Percentiles rank a stretch among this genome's conserved stretches.
phyloP scores from a whole-genome alignment of 1,140 invertebrate genomes.

The Listronotus oregonensis region DNA sequence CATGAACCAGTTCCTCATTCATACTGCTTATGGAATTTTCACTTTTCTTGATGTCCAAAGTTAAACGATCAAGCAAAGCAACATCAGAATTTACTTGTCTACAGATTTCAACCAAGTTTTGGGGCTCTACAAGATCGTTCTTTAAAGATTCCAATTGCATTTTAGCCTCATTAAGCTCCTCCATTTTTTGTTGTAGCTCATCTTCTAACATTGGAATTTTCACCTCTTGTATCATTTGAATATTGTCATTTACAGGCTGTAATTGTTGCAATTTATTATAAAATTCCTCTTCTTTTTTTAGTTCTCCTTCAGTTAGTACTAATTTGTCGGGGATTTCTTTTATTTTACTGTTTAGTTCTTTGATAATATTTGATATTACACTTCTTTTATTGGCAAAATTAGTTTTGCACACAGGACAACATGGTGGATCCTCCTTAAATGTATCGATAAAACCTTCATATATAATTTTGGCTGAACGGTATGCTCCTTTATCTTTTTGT shows the following conservation, averaged over 20 bases:
- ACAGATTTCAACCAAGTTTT: conserved; percentile 40
- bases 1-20: conserved; percentile 54
- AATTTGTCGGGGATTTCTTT: conserved; percentile 57
- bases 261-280: conserved; percentile 48
- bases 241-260: conserved; percentile 46
- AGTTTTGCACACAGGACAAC: conserved; percentile 52
- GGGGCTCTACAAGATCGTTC: conserved; percentile 34
- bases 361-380: conserved; percentile 40
- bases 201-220: conserved; percentile 39
- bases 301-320: conserved; percentile 47
- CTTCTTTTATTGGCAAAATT: conserved; percentile 44
- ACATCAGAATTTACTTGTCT: conserved; percentile 45
- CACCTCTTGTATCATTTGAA: conserved; percentile 35
- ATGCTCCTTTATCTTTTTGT: conserved; percentile 57
- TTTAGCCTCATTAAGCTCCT: conserved; percentile 34
- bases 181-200: conserved; percentile 31
- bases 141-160: conserved; percentile 39
- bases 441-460: conserved; percentile 56
- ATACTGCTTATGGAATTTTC: conserved; percentile 47
- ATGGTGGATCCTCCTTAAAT: conserved; percentile 45
- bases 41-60: conserved; percentile 42
- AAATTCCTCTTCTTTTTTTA: conserved; percentile 46
- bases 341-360: conserved; percentile 59
- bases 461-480: conserved; percentile 56
- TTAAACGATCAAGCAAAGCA: conserved; percentile 47